phyloP scores from a whole-genome alignment of 2,113 vertebrate species.

The Smithornis capensis region DNA sequence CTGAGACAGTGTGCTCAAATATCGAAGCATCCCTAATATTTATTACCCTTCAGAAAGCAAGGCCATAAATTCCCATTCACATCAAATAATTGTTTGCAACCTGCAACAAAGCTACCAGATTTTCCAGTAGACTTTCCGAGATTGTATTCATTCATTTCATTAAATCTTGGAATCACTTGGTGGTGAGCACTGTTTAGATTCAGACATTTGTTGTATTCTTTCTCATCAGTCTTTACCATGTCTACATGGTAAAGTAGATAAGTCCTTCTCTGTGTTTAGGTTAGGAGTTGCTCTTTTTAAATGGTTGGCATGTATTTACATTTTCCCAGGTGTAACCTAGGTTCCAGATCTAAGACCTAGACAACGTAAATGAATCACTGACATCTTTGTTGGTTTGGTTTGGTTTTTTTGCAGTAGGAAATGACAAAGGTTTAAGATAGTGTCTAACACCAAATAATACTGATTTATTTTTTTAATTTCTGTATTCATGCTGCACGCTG shows the following conservation, averaged over 20 bases:
- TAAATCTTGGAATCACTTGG: background rate
- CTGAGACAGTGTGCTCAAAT: background rate
- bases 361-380: background rate
- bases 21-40: slow-evolving; percentile 28
- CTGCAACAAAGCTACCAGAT: background rate
- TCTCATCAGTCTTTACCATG: background rate
- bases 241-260: background rate
- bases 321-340: background rate
- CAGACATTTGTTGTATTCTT: background rate
- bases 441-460: background rate
- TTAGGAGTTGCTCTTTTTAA: background rate
- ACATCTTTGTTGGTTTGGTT: background rate
- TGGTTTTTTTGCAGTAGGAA: background rate
- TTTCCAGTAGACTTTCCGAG: background rate
- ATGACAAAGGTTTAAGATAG: background rate
- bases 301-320: background rate
- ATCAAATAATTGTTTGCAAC: background rate
- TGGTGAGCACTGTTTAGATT: background rate
- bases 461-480: background rate
- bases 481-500: rapidly evolving
- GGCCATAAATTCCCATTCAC: background rate
- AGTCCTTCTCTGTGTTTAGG: background rate
- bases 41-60: slow-evolving; percentile 6
- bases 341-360: background rate
- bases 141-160: background rate